Percentiles rank a stretch among this genome's conserved stretches.
phyloP scores from a whole-genome alignment of 2,888 invertebrate genomes.

The Cetonia aurata region DNA sequence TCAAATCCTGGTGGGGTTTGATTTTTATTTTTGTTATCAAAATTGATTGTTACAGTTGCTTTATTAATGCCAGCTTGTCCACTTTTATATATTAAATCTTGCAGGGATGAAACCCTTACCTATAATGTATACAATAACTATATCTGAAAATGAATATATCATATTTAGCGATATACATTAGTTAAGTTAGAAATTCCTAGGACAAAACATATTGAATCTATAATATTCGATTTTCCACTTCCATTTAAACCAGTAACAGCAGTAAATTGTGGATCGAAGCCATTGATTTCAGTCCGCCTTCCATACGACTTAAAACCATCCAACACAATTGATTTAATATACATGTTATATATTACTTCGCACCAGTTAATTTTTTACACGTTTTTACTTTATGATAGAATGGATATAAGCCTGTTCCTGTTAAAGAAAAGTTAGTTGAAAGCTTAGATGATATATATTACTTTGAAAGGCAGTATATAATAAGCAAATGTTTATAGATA shows the following conservation, averaged over 20 bases:
- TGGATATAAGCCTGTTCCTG: too few relatives aligned
- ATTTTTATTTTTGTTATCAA: slow-evolving; percentile 88
- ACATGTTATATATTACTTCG: slow-evolving; percentile 72
- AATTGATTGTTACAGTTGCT: slow-evolving; percentile 95
- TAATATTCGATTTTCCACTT: slow-evolving; percentile 96
- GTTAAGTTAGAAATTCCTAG: slow-evolving; percentile 93
- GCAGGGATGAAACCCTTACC: slow-evolving; percentile 91
- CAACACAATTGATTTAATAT: slow-evolving; percentile 90
- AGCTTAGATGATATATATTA: too few relatives aligned
- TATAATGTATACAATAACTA: slow-evolving; percentile 63
- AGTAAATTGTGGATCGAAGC: slow-evolving; percentile 95
- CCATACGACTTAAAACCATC: slow-evolving; percentile 99
- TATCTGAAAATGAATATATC: slow-evolving; percentile 25
- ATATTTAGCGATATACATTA: slow-evolving; percentile 75
- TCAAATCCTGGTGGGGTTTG: slow-evolving; percentile 94
- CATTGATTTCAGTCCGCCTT: slow-evolving; percentile 88
- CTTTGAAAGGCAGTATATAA: too few relatives aligned
- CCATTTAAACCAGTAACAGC: slow-evolving; percentile 99
- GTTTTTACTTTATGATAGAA: too few relatives aligned
- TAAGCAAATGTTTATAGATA: too few relatives aligned
- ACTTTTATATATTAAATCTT: slow-evolving; percentile 97
- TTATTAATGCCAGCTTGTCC: slow-evolving; percentile 97
- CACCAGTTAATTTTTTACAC: too few relatives aligned
- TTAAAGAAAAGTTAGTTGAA: too few relatives aligned
- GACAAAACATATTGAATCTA: slow-evolving; percentile 98